phyloP scores from a whole-genome alignment of 2,888 invertebrate species.

The Agrenia bidenticulata region DNA sequence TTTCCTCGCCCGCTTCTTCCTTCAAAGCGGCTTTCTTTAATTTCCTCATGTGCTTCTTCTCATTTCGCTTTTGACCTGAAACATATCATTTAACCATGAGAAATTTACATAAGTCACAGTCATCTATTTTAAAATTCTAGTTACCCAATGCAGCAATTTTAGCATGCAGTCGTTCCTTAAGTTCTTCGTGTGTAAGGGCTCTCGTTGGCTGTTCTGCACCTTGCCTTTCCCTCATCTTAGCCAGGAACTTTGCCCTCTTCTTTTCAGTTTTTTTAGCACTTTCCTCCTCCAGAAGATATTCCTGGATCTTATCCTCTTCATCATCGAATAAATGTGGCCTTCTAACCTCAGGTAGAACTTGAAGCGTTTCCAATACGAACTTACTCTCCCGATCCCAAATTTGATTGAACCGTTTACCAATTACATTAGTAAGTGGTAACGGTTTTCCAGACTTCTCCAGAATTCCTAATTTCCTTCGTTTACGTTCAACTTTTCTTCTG shows the following conservation, averaged over 20 bases:
- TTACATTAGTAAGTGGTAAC: conserved; percentile 5
- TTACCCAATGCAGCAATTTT: conserved; percentile 42
- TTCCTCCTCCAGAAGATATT: conserved; percentile 23
- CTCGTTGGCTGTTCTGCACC: conserved; percentile 9
- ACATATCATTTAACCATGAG: no score
- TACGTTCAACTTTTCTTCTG: conserved; percentile 24
- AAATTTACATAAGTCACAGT: no score
- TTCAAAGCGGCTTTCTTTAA: conserved; percentile 30
- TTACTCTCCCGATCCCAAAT: conserved; percentile 26
- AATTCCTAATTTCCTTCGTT: not conserved
- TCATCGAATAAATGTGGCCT: conserved; percentile 25
- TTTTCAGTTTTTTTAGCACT: conserved; percentile 10
- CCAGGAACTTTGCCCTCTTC: conserved; percentile 25
- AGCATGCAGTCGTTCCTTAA: conserved; percentile 38
- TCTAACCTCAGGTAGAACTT: conserved; percentile 34
- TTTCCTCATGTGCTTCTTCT: conserved; percentile 34
- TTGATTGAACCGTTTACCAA: conserved; percentile 16
- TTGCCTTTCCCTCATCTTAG: conserved; percentile 19
- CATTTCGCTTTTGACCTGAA: conserved; percentile 33
- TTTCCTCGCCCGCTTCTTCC: conserved; percentile 20
- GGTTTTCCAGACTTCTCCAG: not conserved
- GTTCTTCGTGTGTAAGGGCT: conserved; percentile 34
- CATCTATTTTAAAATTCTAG: no score
- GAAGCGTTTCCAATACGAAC: conserved; percentile 22
- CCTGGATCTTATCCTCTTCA: conserved; percentile 30